A percentile compares a stretch with the other conserved stretches of the same genome.
Conservation (phyloP, 1,140 invertebrate species). For the Trachymyrmex cornetzi region DNA sequence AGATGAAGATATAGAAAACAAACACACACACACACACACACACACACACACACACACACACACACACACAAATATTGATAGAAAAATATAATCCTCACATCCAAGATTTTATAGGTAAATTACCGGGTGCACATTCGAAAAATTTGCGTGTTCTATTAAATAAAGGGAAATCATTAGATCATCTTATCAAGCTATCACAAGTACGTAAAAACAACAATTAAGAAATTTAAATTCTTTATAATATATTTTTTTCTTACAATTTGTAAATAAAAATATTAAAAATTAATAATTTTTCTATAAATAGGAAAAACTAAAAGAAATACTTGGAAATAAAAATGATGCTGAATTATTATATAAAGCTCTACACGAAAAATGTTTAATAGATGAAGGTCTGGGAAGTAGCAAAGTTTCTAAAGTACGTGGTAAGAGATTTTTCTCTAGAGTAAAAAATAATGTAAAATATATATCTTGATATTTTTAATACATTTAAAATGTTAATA, state of each 20-base stretch:
- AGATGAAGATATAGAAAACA: slow-evolving; percentile 88
- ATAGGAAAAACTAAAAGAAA: slow-evolving; percentile 89
- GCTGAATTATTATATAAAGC: slow-evolving; percentile 89
- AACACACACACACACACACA: too few relatives aligned
- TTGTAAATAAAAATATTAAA: slow-evolving; percentile 36
- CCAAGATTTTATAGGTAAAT: slow-evolving; percentile 95
- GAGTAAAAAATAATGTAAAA: slow-evolving; percentile 75
- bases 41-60: too few relatives aligned
- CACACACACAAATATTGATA: slow-evolving; percentile 86
- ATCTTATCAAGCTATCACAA: slow-evolving; percentile 88
- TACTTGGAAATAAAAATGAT: slow-evolving; percentile 90
- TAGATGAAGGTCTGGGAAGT: slow-evolving; percentile 78
- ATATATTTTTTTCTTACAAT: slow-evolving; percentile 33
- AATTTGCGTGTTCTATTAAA: slow-evolving; percentile 94
- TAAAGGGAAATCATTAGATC: slow-evolving; percentile 91
- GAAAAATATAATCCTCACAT: slow-evolving; percentile 92
- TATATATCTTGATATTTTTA: neutral
- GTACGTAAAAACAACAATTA: slow-evolving; percentile 79
- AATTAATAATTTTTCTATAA: slow-evolving; percentile 15
- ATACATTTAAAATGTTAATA: neutral
- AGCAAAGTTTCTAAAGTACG: slow-evolving; percentile 76
- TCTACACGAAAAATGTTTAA: slow-evolving; percentile 88
- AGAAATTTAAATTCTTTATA: neutral
- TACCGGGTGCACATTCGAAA: slow-evolving; percentile 96
- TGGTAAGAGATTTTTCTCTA: slow-evolving; percentile 81